phyloP scores from a whole-genome alignment of 2,888 invertebrate genomes.

The Steromphala cineraria region DNA sequence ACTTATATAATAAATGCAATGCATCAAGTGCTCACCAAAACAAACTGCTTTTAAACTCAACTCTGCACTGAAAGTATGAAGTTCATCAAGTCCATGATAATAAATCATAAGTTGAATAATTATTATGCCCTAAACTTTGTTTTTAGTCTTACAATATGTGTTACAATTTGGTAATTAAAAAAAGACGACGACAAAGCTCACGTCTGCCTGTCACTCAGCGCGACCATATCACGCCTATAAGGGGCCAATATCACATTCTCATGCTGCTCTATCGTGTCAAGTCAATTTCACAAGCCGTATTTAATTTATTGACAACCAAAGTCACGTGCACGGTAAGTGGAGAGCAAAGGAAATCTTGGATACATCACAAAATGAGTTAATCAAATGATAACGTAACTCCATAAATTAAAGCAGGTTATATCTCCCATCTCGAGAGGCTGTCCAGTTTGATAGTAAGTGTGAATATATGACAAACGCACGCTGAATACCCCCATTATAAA shows the following conservation, averaged over 20 bases:
- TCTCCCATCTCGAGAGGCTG: background rate
- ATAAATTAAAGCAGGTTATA: conserved; percentile 1
- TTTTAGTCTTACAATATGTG: too few relatives aligned
- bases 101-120: too few relatives aligned
- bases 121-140: too few relatives aligned
- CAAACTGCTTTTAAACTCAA: too few relatives aligned
- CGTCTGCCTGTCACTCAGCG: too few relatives aligned
- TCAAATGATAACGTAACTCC: background rate
- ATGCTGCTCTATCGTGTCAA: background rate
- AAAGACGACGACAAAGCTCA: too few relatives aligned
- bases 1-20: too few relatives aligned
- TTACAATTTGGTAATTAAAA: too few relatives aligned
- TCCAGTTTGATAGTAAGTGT: background rate
- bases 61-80: too few relatives aligned
- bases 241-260: background rate
- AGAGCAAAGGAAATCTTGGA: background rate
- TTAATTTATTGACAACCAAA: background rate
- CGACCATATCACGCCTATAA: too few relatives aligned
- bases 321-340: background rate
- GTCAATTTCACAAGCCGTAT: background rate
- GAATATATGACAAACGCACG: background rate
- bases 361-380: conserved; percentile 15
- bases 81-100: too few relatives aligned
- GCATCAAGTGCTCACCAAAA: too few relatives aligned
- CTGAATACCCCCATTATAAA: background rate